A percentile compares a stretch with the other conserved stretches of the same genome.
These are phyloP conservation scores for Zalophus californianus DNA, from an alignment of 2,797 vertebrate species.

Conservation along the genomic window DNA sequence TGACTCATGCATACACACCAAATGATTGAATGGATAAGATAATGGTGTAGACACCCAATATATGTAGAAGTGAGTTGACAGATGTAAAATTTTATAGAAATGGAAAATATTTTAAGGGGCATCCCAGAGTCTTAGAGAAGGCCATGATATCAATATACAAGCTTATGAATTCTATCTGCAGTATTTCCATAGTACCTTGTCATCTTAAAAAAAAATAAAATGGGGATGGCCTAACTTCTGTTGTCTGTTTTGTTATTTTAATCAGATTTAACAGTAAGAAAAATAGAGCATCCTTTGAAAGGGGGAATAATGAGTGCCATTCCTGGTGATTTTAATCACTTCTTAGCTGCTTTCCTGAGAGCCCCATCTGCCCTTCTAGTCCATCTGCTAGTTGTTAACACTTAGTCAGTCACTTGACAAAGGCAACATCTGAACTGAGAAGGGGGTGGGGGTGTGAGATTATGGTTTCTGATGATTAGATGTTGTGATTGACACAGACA, in stretches of 20 bases:
- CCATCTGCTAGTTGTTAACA: conserved; percentile 83
- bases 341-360: conserved; percentile 55
- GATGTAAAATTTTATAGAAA: conserved; percentile 2
- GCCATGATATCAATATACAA: neutral
- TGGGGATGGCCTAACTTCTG: neutral
- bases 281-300: conserved; percentile 60
- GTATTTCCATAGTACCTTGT: neutral
- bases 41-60: neutral
- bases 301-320: neutral
- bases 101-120: neutral
- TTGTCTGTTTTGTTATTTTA: conserved; percentile 45
- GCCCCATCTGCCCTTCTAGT: conserved; percentile 57
- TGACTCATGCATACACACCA: neutral
- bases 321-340: conserved; percentile 57
- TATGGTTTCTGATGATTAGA: conserved; percentile 69
- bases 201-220: neutral
- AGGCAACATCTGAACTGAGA: conserved; percentile 74
- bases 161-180: conserved; percentile 30
- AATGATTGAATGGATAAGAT: neutral
- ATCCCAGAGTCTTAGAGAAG: neutral
- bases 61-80: neutral
- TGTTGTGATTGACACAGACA: conserved; percentile 61
- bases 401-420: conserved; percentile 69
- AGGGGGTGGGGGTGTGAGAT: conserved; percentile 65
- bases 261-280: conserved; percentile 39